Base-by-base conservation (phyloP, 1,140 invertebrate genomes). In the Drosophila lacteicornis region DNA sequence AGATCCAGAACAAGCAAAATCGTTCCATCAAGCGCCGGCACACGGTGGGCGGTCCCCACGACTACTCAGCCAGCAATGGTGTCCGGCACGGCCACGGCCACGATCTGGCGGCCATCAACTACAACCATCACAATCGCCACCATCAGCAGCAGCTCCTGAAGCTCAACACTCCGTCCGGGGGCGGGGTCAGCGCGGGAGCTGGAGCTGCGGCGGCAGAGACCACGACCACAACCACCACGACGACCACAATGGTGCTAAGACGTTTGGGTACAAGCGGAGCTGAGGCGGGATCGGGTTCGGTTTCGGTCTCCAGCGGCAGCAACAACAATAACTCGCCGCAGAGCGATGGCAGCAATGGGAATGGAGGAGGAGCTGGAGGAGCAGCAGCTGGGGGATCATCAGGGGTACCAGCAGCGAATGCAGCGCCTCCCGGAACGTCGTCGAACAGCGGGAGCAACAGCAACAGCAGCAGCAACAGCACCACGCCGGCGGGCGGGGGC, bases 31-130 rank as follows among this genome's bases (percentile, higher is more conserved):
- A 97, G 92, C 94, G 97, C 13, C 94, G 97, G n/a, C 97, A 98
- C 93, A 98, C 97, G 2, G 97, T 98, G 0, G 97, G 97, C 36
- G 97, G 97, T 17, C 97, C 96, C 0, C 97, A 97, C 91, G 97
- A 98, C 91, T 96, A 93, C 75, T 56, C 82, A 17, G 80, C 82
- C n/a, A 91, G 80, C 40, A 70, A 61, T 27, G 63, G 65, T 30
- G 56, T 55, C 17, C 65, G 65, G 17, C 53, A 56, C 0, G 30
- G 50, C n/a, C 67, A 58, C 12, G 71, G 67, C 22, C 84, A 87
- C 33, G 73, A 90, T 53, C 38, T 88, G 56, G 76, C 86, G 9
- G 71, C 84, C 19, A 91, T 90, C 8, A 91, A 90, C 51, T 88
- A 88, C 63, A 88, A 88, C 51, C 84, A 88, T 46, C 84, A 88